phyloP scores from a whole-genome alignment of 1,140 invertebrate species.

The Drosophila nebulosa region DNA sequence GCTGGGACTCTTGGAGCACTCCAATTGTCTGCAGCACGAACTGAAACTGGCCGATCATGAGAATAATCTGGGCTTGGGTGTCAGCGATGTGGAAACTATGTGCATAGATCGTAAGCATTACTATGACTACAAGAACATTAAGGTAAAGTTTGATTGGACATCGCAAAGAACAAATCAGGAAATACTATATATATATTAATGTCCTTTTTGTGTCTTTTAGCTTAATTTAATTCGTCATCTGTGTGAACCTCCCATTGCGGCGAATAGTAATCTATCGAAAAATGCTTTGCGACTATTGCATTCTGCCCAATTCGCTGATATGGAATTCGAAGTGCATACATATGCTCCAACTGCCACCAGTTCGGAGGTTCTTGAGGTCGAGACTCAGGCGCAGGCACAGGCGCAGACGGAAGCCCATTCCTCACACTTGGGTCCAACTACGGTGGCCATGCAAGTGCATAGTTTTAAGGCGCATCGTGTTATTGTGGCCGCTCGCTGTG shows the following conservation, averaged over 20 bases:
- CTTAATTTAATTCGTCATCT: constrained; percentile 84
- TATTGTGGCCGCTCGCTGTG: constrained; percentile 85
- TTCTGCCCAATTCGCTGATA: constrained; percentile 83
- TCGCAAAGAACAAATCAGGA: neutral
- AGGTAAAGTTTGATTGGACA: constrained; percentile 37
- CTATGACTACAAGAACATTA: constrained; percentile 70
- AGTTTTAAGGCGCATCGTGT: constrained; percentile 85
- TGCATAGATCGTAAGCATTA: constrained; percentile 38
- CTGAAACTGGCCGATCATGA: constrained; percentile 56
- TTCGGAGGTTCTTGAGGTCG: neutral
- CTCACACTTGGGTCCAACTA: neutral
- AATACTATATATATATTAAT: no score
- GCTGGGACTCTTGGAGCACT: constrained; percentile 82
- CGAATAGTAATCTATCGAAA: constrained; percentile 83
- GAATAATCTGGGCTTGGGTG: constrained; percentile 46
- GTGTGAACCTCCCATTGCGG: constrained; percentile 84
- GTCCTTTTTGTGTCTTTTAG: constrained; percentile 69
- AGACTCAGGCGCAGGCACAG: neutral
- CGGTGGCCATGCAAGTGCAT: constrained; percentile 45
- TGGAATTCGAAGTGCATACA: constrained; percentile 85
- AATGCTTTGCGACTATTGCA: constrained; percentile 83
- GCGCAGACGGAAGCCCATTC: neutral
- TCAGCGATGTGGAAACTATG: constrained; percentile 21
- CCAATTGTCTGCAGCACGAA: constrained; percentile 45
- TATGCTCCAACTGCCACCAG: constrained; percentile 8